Evolutionary conservation across 2,113 vertebrate species (phyloP).

Genomic region (Anas platyrhynchos): DNA sequence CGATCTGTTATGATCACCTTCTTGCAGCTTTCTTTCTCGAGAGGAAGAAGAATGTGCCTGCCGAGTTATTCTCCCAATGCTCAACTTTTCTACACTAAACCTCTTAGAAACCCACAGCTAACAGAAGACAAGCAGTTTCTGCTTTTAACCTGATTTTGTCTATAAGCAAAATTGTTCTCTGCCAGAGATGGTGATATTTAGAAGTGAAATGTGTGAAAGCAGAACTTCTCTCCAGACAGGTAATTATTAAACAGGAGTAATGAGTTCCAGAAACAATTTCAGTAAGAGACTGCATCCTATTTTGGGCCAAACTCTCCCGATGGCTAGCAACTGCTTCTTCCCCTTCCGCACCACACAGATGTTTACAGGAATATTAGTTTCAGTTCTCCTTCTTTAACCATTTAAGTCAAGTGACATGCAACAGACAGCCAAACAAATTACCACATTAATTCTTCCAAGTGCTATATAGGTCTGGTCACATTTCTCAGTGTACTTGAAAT

Average conservation of each 20-base stretch:
- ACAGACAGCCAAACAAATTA: constrained; percentile 42
- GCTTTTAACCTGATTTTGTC: neutral
- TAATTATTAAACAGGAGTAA: constrained; percentile 43
- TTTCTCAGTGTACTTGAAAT: constrained; percentile 10
- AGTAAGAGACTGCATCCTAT: neutral
- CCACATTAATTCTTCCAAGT: constrained; percentile 42
- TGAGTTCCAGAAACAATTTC: constrained; percentile 37
- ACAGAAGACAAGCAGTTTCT: neutral
- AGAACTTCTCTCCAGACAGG: neutral
- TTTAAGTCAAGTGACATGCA: constrained; percentile 45
- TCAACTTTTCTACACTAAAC: neutral
- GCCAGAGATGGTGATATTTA: constrained; percentile 9
- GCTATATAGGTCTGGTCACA: neutral
- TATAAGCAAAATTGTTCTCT: neutral
- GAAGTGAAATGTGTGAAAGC: neutral
- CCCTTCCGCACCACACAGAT: neutral
- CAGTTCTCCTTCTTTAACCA: neutral
- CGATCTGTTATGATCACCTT: neutral
- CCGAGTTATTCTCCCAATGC: neutral
- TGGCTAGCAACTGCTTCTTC: neutral
- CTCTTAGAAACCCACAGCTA: neutral
- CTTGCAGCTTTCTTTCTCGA: neutral
- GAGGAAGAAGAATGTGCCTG: neutral
- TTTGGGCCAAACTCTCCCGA: neutral
- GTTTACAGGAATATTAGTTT: constrained; percentile 3